Evolutionary conservation across 2,113 vertebrate genomes (phyloP), one percentile per base, ranked within the genome.

Genomic region (Ciconia boyciana): DNA sequence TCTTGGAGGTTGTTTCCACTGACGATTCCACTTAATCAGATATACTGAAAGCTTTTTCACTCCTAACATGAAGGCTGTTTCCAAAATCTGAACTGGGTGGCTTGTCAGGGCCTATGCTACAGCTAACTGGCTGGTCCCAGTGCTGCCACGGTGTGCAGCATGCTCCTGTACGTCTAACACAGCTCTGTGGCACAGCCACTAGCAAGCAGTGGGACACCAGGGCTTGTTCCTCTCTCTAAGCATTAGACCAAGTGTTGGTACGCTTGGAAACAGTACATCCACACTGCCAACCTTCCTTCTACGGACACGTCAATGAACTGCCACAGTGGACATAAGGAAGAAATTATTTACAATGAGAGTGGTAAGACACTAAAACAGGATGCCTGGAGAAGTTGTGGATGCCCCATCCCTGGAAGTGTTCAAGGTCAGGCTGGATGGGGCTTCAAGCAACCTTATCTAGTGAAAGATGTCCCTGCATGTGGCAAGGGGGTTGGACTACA

Each of bases 111-210:
- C 22, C 17, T 28, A 20, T 13, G 17, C 11, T 32, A 19, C 46
- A 83, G 25, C 11, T 6, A 36, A 13, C 4, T 28, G 31, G 7
- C 26, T 54, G 49, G 25, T 34, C 3, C 49, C 52, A 65, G n/a
- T 0, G 5, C 55, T 41, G 43, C 43, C 34, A 28, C 0, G 0
- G 64, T 1, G 18, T 5, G 24, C 51, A 44, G 41, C 25, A 4
- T 4, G 16, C 29, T 32, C 17, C 12, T 24, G 10, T 4, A 55
- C 1, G 0, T 29, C 46, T 5, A 15, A 15, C 14, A 44, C 3
- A 15, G 29, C 21, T 14, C 39, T 19, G 39, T 1, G 1, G 44
- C 25, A 29, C 0, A 4, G 65, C 34, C 48, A 15, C 32, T 17
- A 51, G 52, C 3, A 3, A 51, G 34, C 11, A 3, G 8, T 0